Percentiles rank a stretch among this genome's conserved stretches.
phyloP scores from a whole-genome alignment of 2,113 vertebrate species.

The Ploceus nigricollis region DNA sequence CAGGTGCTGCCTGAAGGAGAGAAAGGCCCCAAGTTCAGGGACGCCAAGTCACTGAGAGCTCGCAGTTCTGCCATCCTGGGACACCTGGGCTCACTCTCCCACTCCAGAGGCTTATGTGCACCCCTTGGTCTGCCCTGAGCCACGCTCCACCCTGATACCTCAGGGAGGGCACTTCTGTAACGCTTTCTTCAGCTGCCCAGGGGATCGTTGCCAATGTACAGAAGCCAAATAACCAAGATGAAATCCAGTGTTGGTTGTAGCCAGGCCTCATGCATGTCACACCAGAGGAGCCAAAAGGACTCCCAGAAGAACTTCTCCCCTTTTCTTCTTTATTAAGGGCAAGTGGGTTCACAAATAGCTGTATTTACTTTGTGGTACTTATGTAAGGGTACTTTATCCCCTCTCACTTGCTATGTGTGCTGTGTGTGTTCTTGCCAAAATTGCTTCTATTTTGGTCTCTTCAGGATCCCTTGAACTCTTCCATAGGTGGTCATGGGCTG shows the following conservation, averaged over 20 bases:
- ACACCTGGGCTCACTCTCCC: not conserved
- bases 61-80: not conserved
- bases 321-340: not conserved
- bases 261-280: not conserved
- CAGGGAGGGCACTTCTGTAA: not conserved
- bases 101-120: not conserved
- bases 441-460: not conserved
- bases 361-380: not conserved
- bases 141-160: not conserved
- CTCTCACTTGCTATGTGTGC: not conserved
- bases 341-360: not conserved
- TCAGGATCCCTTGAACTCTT: not conserved
- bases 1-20: not conserved
- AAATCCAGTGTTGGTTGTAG: not conserved
- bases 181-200: not conserved
- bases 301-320: not conserved
- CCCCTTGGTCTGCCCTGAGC: not conserved
- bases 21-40: not conserved
- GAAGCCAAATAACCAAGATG: not conserved
- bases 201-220: not conserved
- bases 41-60: not conserved
- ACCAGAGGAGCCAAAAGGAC: not conserved
- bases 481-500: not conserved
- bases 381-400: not conserved
- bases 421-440: not conserved